These are phyloP conservation scores for Triplophysa tibetana DNA, from an alignment of 2,113 vertebrate genomes.

Conservation along the genomic window DNA sequence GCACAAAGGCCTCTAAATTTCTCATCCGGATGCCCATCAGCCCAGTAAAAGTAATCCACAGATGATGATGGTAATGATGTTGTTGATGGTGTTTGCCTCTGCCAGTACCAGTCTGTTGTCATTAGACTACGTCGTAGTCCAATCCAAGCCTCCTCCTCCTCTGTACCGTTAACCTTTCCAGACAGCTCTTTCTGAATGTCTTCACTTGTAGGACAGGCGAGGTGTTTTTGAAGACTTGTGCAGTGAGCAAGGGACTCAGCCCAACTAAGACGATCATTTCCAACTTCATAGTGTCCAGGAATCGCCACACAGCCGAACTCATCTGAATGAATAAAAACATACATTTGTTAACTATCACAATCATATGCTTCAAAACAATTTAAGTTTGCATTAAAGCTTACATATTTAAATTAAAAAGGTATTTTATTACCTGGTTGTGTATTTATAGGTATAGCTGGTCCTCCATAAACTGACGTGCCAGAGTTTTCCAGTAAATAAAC, in stretches of 20 bases:
- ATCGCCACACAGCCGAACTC: background rate
- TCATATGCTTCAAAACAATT: too few species aligned
- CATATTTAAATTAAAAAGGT: background rate
- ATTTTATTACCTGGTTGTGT: background rate
- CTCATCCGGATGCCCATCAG: background rate
- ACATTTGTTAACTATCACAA: background rate
- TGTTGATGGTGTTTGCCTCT: background rate
- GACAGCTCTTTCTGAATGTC: background rate
- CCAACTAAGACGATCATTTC: background rate
- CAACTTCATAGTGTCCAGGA: background rate
- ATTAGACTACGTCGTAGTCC: slow-evolving; percentile 30
- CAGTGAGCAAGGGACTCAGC: background rate
- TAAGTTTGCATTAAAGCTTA: background rate
- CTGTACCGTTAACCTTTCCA: background rate
- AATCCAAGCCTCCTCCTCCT: slow-evolving; percentile 2
- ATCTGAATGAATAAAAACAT: slow-evolving; percentile 9
- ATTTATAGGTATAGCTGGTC: slow-evolving; percentile 12
- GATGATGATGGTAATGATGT: background rate
- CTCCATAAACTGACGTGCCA: background rate
- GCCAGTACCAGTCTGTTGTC: slow-evolving; percentile 31
- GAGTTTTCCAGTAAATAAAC: slow-evolving; percentile 12
- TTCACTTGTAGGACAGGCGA: slow-evolving; percentile 19
- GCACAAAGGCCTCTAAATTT: background rate
- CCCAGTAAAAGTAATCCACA: background rate
- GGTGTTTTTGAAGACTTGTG: background rate